Percentiles rank a stretch among this genome's conserved stretches.
Conservation (phyloP, 1,140 invertebrate genomes). For the Lasioglossum baleicum region DNA sequence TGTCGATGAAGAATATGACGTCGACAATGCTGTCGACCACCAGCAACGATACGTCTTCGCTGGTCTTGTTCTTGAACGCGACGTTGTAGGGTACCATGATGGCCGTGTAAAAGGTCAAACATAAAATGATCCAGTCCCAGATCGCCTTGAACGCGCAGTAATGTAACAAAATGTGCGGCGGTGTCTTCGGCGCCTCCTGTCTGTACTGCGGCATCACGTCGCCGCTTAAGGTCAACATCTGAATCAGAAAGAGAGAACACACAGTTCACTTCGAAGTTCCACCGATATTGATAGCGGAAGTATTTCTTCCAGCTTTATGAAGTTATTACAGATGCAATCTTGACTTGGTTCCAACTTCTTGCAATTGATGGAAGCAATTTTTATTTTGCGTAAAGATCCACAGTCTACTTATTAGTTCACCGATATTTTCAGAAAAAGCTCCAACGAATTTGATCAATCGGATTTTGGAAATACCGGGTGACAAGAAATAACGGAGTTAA, state of each 20-base stretch:
- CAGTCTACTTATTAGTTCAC: no score
- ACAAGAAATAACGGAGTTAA: no score
- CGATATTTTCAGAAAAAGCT: no score
- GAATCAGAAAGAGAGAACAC: slow-evolving; percentile 41
- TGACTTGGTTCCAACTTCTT: no score
- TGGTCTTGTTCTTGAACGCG: slow-evolving; percentile 99
- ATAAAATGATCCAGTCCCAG: slow-evolving; percentile 99
- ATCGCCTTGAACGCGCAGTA: slow-evolving; percentile 99
- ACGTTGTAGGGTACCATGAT: slow-evolving; percentile 99
- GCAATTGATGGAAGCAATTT: no score
- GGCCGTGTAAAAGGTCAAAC: slow-evolving; percentile 99
- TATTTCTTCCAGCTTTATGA: no score
- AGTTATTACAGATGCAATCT: no score
- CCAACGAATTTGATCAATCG: no score
- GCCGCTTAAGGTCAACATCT: slow-evolving; percentile 98
- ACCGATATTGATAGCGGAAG: no score
- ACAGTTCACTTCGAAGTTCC: no score
- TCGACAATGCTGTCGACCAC: slow-evolving; percentile 99
- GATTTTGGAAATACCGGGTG: no score
- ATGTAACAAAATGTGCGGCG: slow-evolving; percentile 97
- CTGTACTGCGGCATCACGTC: slow-evolving; percentile 99
- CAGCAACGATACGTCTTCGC: slow-evolving; percentile 97
- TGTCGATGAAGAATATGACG: slow-evolving; percentile 99
- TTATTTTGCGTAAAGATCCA: no score
- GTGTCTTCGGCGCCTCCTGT: slow-evolving; percentile 99